Evolutionary conservation across 2,113 vertebrate genomes (phyloP).

Genomic region (Hypanus sabinus): DNA sequence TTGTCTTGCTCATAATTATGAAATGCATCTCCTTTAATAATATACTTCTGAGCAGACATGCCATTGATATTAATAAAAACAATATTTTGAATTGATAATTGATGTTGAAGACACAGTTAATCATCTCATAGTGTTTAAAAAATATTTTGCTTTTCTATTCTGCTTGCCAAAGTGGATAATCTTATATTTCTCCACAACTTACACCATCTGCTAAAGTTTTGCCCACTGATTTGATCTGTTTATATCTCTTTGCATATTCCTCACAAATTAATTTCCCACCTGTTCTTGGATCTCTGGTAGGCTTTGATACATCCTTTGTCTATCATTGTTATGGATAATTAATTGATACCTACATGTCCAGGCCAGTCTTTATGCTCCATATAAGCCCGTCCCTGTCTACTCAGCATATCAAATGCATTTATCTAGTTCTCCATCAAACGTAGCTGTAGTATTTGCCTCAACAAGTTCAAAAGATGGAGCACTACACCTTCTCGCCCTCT

Average conservation of each 20-base stretch:
- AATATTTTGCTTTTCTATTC: too few species aligned
- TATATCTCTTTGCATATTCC: too few species aligned
- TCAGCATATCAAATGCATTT: neutral
- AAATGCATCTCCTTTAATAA: neutral
- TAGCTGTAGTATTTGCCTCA: neutral
- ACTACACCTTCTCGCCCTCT: neutral
- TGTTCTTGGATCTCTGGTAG: too few species aligned
- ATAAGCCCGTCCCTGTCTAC: neutral
- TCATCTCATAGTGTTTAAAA: too few species aligned
- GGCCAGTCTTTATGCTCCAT: neutral
- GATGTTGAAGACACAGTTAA: neutral
- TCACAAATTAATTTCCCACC: too few species aligned
- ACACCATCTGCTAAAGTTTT: too few species aligned
- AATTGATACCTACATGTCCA: neutral
- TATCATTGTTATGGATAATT: too few species aligned
- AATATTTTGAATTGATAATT: conserved; percentile 1
- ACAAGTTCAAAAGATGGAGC: neutral
- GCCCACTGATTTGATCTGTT: too few species aligned
- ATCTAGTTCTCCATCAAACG: neutral
- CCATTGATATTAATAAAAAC: neutral
- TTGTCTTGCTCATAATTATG: neutral
- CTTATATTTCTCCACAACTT: too few species aligned
- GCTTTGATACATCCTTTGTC: too few species aligned
- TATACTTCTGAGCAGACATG: neutral
- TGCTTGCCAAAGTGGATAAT: too few species aligned